These are phyloP conservation scores for Eurytoma adleriae DNA, from an alignment of 2,888 invertebrate species.

Conservation along the genomic window DNA sequence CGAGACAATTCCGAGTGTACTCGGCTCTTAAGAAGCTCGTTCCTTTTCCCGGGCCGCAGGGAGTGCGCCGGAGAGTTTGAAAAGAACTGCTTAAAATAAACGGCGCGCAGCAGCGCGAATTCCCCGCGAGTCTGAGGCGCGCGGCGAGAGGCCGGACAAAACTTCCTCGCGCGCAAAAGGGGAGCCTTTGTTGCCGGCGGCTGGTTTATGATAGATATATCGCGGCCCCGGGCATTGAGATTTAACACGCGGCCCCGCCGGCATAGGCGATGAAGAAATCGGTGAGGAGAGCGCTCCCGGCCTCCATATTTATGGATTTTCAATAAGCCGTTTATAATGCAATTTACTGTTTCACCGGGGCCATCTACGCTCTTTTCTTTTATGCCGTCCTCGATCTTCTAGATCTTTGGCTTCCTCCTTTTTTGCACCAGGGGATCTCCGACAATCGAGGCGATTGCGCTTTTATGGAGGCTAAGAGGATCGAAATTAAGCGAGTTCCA, in stretches of 20 bases:
- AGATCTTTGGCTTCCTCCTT: constrained; percentile 5
- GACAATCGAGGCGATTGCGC: constrained; percentile 26
- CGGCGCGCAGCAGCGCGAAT: constrained; percentile 57
- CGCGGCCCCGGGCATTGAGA: constrained; percentile 31
- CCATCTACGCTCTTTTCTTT: neutral
- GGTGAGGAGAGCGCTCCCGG: constrained; percentile 1
- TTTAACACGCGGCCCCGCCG: constrained; percentile 26
- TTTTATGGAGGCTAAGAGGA: constrained; percentile 36
- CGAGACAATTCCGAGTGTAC: constrained; percentile 22
- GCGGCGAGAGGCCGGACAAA: constrained; percentile 56
- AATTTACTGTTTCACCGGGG: constrained; percentile 46
- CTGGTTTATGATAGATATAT: constrained; percentile 55
- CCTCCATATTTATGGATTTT: constrained; percentile 55
- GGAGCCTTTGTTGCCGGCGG: constrained; percentile 4
- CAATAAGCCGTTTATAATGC: constrained; percentile 56
- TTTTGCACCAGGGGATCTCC: neutral
- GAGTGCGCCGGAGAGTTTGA: constrained; percentile 64
- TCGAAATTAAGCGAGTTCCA: constrained; percentile 32
- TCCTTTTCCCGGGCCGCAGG: constrained; percentile 2
- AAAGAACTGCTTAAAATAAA: constrained; percentile 72
- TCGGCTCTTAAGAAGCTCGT: constrained; percentile 27
- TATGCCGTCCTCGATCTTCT: neutral
- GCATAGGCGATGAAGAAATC: constrained; percentile 29
- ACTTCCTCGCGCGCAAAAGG: constrained; percentile 50
- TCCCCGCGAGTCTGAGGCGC: constrained; percentile 12